These are phyloP conservation scores for Didymodactylos carnosus DNA, from an alignment of 2,888 invertebrate genomes.

Conservation along the genomic window DNA sequence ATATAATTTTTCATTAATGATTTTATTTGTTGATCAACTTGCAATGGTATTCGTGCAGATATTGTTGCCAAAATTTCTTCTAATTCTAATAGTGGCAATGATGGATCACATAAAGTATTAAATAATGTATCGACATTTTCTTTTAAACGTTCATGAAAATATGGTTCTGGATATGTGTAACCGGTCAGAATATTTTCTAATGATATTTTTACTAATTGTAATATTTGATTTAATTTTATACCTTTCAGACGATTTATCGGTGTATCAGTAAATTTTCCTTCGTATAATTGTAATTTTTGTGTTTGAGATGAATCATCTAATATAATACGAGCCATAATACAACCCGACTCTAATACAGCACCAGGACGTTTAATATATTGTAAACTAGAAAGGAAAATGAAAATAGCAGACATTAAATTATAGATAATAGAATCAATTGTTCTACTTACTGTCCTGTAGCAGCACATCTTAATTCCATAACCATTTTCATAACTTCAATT, in stretches of 20 bases:
- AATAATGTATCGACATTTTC: constrained; percentile 45
- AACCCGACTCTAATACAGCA: constrained; percentile 70
- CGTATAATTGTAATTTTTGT: constrained; percentile 36
- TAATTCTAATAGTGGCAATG: constrained; percentile 65
- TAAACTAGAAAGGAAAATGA: neutral
- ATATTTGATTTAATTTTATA: constrained; percentile 72
- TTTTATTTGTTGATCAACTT: constrained; percentile 80
- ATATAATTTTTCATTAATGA: constrained; percentile 79
- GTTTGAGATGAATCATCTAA: constrained; percentile 75
- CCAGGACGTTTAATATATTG: constrained; percentile 53
- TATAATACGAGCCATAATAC: constrained; percentile 61
- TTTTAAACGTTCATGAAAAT: constrained; percentile 32
- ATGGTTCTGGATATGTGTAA: constrained; percentile 38
- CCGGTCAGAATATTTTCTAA: constrained; percentile 76
- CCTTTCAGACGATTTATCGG: constrained; percentile 33
- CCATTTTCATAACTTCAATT: constrained; percentile 99
- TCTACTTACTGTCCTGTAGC: constrained; percentile 53
- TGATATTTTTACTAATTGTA: constrained; percentile 51
- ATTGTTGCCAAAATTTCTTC: constrained; percentile 79
- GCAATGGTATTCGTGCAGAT: constrained; percentile 75
- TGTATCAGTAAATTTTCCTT: constrained; percentile 1
- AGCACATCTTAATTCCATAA: constrained; percentile 65
- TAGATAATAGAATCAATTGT: constrained; percentile 32
- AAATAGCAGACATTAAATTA: neutral
- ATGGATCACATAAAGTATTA: constrained; percentile 73